Conservation (phyloP, 2,113 vertebrate species). For the Lagenorhynchus albirostris region DNA sequence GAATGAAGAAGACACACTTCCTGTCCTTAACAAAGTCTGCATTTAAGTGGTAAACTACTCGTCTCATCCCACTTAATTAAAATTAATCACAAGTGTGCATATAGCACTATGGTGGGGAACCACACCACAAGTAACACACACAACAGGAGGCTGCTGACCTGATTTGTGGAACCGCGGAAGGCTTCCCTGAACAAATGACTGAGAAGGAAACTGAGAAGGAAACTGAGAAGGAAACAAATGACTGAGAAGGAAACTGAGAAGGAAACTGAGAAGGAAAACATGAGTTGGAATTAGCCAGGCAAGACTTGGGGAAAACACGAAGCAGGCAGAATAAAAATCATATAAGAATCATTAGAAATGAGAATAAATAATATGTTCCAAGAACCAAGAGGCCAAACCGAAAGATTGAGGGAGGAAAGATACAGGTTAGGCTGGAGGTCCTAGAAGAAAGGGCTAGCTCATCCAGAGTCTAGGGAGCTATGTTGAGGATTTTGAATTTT, state of each 20-base stretch:
- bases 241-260: neutral
- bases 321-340: neutral
- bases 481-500: neutral
- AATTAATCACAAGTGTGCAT: neutral
- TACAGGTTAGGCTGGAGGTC: neutral
- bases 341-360: neutral
- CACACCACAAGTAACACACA: neutral
- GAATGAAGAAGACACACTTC: neutral
- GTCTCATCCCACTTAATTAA: neutral
- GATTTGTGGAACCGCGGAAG: neutral
- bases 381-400: neutral
- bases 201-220: neutral
- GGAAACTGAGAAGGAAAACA: neutral
- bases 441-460: neutral
- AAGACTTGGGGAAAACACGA: neutral
- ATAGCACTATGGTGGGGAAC: too few species aligned
- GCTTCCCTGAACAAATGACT: neutral
- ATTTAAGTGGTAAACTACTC: neutral
- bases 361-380: neutral
- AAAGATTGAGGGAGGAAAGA: neutral
- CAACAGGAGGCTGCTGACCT: neutral
- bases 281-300: neutral
- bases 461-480: neutral
- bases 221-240: neutral
- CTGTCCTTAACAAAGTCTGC: neutral